phyloP scores from a whole-genome alignment of 2,888 invertebrate species.

The Hololepta plana region DNA sequence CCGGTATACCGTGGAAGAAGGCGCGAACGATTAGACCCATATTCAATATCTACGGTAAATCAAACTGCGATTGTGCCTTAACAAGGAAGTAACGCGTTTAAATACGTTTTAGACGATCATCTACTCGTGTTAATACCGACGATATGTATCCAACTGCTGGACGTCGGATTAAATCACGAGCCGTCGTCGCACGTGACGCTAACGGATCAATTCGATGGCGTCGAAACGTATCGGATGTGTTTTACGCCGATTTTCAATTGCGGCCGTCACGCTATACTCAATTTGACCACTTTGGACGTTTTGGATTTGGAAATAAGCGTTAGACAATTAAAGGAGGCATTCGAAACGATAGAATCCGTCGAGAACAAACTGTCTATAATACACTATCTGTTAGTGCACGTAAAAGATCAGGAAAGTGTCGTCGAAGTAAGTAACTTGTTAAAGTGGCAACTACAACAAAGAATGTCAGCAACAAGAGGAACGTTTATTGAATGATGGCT shows the following conservation, averaged over 20 bases:
- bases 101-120: slow-evolving; percentile 43
- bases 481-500: too few relatives aligned
- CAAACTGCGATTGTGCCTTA: slow-evolving; percentile 1
- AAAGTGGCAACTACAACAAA: not conserved
- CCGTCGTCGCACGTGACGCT: slow-evolving; percentile 66
- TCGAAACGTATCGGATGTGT: slow-evolving; percentile 37
- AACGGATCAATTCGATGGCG: slow-evolving; percentile 36
- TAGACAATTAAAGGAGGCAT: slow-evolving; percentile 48
- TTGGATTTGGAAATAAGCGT: slow-evolving; percentile 45
- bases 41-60: slow-evolving; percentile 48
- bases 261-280: slow-evolving; percentile 36
- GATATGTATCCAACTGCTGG: slow-evolving; percentile 68
- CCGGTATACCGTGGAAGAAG: slow-evolving; percentile 60
- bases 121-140: slow-evolving; percentile 70
- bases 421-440: slow-evolving; percentile 36
- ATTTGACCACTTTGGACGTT: slow-evolving; percentile 53
- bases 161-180: slow-evolving; percentile 68
- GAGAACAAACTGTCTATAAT: slow-evolving; percentile 64
- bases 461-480: not conserved
- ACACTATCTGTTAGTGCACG: slow-evolving; percentile 66
- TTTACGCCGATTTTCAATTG: slow-evolving; percentile 47
- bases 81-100: not conserved
- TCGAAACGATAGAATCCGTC: slow-evolving; percentile 41
- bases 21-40: slow-evolving; percentile 62
- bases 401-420: slow-evolving; percentile 53